phyloP scores from a whole-genome alignment of 2,797 vertebrate genomes.

The Amphiprion clarkii region DNA sequence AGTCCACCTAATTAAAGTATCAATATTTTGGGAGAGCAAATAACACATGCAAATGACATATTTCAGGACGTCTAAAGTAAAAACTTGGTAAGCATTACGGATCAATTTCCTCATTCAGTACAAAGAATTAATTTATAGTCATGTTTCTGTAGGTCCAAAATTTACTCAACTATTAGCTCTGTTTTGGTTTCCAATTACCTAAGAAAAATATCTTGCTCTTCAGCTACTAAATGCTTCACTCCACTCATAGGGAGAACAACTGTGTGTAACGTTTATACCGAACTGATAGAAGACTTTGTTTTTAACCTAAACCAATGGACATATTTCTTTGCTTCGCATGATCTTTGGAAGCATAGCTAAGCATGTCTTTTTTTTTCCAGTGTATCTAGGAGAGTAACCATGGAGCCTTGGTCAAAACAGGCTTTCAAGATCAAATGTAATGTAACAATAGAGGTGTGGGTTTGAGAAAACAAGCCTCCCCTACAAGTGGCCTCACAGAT shows the following conservation, averaged over 20 bases:
- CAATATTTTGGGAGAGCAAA: too few species aligned
- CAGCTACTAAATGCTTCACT: too few species aligned
- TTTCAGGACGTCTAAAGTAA: too few species aligned
- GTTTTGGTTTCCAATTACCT: too few species aligned
- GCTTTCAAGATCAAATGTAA: slow-evolving; percentile 55
- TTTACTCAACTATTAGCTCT: too few species aligned
- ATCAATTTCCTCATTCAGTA: too few species aligned
- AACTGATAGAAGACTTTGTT: neutral
- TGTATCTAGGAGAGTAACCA: slow-evolving; percentile 57
- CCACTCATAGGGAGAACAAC: neutral
- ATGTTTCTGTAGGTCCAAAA: too few species aligned
- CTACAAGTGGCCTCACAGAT: slow-evolving; percentile 62
- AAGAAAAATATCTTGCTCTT: too few species aligned
- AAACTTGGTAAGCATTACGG: too few species aligned
- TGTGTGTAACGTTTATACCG: slow-evolving; percentile 1
- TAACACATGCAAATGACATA: neutral
- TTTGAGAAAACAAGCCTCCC: slow-evolving; percentile 66
- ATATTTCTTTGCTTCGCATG: slow-evolving; percentile 5
- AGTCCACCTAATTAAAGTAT: neutral
- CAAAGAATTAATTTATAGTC: too few species aligned
- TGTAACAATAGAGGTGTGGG: slow-evolving; percentile 61
- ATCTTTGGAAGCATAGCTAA: slow-evolving; percentile 28
- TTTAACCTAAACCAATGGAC: neutral
- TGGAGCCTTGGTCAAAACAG: slow-evolving; percentile 37
- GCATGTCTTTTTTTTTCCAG: slow-evolving; percentile 9